Conservation (phyloP, 2,113 vertebrate genomes). For the Pleuronectes platessa region DNA sequence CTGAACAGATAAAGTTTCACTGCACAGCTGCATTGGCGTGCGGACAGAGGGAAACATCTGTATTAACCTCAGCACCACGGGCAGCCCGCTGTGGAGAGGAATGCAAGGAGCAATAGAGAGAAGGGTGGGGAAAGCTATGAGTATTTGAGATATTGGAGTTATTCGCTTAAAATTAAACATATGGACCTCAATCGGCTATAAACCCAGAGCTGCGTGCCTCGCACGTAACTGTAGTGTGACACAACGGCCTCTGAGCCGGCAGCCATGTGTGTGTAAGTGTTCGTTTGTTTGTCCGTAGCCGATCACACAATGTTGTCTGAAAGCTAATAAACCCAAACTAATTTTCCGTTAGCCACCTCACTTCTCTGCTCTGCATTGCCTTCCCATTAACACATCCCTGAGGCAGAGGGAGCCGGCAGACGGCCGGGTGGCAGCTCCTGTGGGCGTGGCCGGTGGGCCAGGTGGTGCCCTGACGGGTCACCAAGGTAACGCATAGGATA, state of each 20-base stretch:
- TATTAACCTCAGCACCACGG: slow-evolving; percentile 93
- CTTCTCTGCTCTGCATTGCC: slow-evolving; percentile 43
- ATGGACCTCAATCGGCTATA: slow-evolving; percentile 2
- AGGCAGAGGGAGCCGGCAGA: slow-evolving; percentile 17
- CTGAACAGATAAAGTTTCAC: slow-evolving; percentile 79
- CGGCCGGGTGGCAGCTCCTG: slow-evolving; percentile 38
- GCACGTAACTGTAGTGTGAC: slow-evolving; percentile 56
- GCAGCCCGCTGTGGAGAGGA: slow-evolving; percentile 89
- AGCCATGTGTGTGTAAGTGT: slow-evolving; percentile 5
- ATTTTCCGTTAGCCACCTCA: slow-evolving; percentile 61
- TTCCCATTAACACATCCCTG: slow-evolving; percentile 47
- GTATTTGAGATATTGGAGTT: slow-evolving; percentile 19
- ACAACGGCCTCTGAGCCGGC: slow-evolving; percentile 33
- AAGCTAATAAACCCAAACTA: slow-evolving; percentile 61
- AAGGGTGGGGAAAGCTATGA: slow-evolving; percentile 60
- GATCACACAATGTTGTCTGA: slow-evolving; percentile 52
- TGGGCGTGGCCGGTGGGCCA: slow-evolving; percentile 45
- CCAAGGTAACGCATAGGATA: slow-evolving; percentile 57
- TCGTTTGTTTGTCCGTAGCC: too few relatives aligned
- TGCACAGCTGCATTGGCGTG: slow-evolving; percentile 83
- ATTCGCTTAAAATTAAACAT: slow-evolving; percentile 21
- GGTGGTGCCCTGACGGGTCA: slow-evolving; percentile 62
- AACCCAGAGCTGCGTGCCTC: slow-evolving; percentile 34
- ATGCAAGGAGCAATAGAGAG: slow-evolving; percentile 80
- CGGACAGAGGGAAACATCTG: slow-evolving; percentile 93